Conservation (phyloP, 2,888 invertebrate genomes). For the Latrodectus elegans region DNA sequence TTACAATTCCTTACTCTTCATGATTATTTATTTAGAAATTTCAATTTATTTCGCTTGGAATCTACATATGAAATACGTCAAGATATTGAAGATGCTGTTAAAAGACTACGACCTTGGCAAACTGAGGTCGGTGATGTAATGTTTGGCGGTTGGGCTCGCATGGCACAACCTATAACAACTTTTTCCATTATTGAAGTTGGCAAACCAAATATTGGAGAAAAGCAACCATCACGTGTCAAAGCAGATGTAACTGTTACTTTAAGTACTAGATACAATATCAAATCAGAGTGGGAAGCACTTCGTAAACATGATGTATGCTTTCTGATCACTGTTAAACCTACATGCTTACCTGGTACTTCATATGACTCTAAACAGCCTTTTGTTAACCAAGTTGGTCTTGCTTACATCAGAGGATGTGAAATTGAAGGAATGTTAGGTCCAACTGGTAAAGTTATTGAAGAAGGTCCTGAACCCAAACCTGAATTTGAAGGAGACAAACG, state of each 20-base stretch:
- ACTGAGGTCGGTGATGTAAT: constrained; percentile 89
- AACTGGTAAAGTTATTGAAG: constrained; percentile 96
- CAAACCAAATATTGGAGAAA: constrained; percentile 84
- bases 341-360: constrained; percentile 84
- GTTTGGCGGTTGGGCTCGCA: constrained; percentile 99
- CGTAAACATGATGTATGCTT: constrained; percentile 99
- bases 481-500: constrained; percentile 89
- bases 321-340: constrained; percentile 91
- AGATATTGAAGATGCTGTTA: constrained; percentile 97
- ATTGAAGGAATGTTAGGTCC: constrained; percentile 98
- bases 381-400: constrained; percentile 92
- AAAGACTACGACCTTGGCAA: constrained; percentile 94
- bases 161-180: constrained; percentile 94
- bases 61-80: constrained; percentile 99
- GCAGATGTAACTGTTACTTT: constrained; percentile 96
- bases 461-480: constrained; percentile 90
- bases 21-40: constrained; percentile 97
- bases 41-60: constrained; percentile 96
- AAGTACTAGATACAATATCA: constrained; percentile 91
- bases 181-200: constrained; percentile 97
- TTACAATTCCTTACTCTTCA: constrained; percentile 98
- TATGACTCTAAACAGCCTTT: constrained; percentile 81
- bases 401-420: constrained; percentile 96
- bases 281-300: constrained; percentile 96
- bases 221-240: constrained; percentile 93